Conservation (phyloP, 2,888 invertebrate species). For the Ornithoptera alexandrae region DNA sequence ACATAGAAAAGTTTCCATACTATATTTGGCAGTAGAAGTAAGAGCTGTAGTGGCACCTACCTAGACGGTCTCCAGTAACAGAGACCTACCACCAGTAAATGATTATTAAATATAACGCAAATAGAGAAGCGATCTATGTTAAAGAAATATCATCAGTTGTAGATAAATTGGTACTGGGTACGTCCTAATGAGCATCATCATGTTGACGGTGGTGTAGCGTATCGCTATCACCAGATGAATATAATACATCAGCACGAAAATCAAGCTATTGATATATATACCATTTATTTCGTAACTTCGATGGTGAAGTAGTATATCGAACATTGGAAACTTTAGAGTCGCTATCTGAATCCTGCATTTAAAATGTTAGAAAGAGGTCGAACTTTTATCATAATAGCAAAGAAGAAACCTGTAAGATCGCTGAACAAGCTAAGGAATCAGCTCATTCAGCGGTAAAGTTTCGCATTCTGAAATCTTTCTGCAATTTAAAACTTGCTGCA, state of each 20-base stretch:
- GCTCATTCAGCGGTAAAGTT: conserved; percentile 5
- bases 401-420: neutral
- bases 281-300: neutral
- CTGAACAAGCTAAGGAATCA: conserved; percentile 3
- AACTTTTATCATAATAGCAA: conserved; percentile 2
- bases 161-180: neutral
- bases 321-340: neutral
- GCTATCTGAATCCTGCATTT: neutral
- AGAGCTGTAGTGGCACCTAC: too few species aligned
- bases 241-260: neutral
- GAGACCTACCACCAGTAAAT: too few species aligned
- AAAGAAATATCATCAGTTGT: too few species aligned
- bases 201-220: neutral
- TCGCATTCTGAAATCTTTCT: conserved; percentile 7
- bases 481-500: conserved; percentile 2
- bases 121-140: too few species aligned
- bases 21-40: too few species aligned
- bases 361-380: neutral
- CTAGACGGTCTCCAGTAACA: too few species aligned
- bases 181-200: neutral
- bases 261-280: neutral
- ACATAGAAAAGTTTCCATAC: too few species aligned
- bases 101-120: too few species aligned
- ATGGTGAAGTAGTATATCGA: neutral
- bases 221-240: neutral